A percentile compares a stretch with the other conserved stretches of the same genome.
phyloP scores from a whole-genome alignment of 1,140 invertebrate species.

The Notospermus geniculatus region DNA sequence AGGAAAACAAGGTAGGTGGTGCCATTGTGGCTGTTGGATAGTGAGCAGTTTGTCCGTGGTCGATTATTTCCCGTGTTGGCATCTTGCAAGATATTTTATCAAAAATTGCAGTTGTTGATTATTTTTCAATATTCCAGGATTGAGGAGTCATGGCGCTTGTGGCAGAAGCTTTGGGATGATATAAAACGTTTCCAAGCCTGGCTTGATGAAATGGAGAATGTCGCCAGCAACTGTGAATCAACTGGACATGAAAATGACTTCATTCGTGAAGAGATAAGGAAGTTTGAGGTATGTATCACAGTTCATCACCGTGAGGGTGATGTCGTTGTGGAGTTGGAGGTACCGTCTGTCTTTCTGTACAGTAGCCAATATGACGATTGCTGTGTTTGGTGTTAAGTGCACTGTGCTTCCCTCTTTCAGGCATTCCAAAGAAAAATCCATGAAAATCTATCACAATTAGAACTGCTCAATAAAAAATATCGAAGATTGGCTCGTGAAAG shows the following conservation, averaged over 20 bases:
- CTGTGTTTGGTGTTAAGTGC: no score
- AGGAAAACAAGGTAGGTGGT: slow-evolving; percentile 60
- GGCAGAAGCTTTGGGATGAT: slow-evolving; percentile 64
- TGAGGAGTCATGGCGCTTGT: slow-evolving; percentile 66
- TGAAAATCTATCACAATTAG: slow-evolving; percentile 39
- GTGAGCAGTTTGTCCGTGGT: no score
- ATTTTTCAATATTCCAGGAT: slow-evolving; percentile 53
- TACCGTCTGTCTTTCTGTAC: no score
- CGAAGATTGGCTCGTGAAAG: slow-evolving; percentile 42
- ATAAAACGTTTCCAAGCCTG: slow-evolving; percentile 39
- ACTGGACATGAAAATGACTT: slow-evolving; percentile 27
- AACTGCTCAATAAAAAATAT: slow-evolving; percentile 48
- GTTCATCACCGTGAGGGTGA: no score
- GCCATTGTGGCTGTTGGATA: background rate
- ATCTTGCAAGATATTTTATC: no score
- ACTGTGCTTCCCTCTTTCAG: slow-evolving; percentile 28
- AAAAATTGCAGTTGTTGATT: no score
- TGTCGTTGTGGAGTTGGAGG: no score
- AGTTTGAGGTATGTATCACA: slow-evolving; percentile 44
- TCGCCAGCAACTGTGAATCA: slow-evolving; percentile 27
- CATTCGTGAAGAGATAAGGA: slow-evolving; percentile 35
- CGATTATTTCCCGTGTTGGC: no score
- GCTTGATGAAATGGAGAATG: slow-evolving; percentile 37
- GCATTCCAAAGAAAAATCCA: slow-evolving; percentile 39
- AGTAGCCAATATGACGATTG: no score